A percentile compares a stretch with the other conserved stretches of the same genome.
These are phyloP conservation scores for Masnerella sp. DNA, from an alignment of 2,888 invertebrate species.

Conservation along the genomic window DNA sequence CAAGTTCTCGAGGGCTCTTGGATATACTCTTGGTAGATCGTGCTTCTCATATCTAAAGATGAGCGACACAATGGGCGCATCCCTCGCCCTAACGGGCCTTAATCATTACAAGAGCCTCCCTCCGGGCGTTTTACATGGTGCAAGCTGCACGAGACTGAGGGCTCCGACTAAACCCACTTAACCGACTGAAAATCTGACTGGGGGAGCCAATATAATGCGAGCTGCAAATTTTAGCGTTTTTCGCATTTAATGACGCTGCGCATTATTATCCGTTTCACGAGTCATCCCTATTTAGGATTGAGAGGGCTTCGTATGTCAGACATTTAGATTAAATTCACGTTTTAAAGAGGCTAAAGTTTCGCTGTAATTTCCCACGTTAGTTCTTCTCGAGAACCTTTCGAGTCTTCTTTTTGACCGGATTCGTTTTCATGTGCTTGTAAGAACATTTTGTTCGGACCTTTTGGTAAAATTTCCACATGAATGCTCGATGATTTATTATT, in stretches of 20 bases:
- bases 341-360: conserved; percentile 27
- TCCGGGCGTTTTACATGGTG: conserved; percentile 67
- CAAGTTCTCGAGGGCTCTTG: conserved; percentile 69
- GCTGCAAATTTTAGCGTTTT: conserved; percentile 53
- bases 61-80: conserved; percentile 68
- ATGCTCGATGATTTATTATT: too few relatives aligned
- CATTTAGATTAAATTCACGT: conserved; percentile 17
- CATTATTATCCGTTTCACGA: conserved; percentile 40
- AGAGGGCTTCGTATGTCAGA: conserved; percentile 22
- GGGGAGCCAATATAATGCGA: conserved; percentile 43
- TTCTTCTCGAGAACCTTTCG: neutral
- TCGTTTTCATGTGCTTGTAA: too few relatives aligned
- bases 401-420: too few relatives aligned
- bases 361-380: conserved; percentile 15
- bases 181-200: conserved; percentile 39
- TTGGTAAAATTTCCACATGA: too few relatives aligned
- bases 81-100: conserved; percentile 72
- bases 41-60: conserved; percentile 66
- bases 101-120: conserved; percentile 70
- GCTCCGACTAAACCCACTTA: conserved; percentile 50
- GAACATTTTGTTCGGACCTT: too few relatives aligned
- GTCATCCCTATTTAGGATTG: conserved; percentile 16
- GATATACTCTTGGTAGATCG: conserved; percentile 65
- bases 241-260: conserved; percentile 47
- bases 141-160: conserved; percentile 48